Evolutionary conservation across 2,888 invertebrate genomes (phyloP), one percentile per base, ranked within the genome.

Genomic region (Watsonalla cultraria): DNA sequence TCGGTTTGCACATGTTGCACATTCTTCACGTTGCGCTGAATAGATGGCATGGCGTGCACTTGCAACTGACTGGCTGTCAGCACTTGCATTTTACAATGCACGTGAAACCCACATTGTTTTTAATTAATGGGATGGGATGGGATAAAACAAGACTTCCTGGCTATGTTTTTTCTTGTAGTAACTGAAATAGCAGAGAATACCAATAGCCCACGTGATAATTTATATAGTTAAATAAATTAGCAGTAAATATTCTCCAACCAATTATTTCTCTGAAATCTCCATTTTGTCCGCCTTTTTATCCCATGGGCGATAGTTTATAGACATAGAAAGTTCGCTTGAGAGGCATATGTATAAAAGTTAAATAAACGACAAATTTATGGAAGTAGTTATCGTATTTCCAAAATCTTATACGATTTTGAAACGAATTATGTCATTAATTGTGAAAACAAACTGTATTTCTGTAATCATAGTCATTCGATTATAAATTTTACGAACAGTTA

Each of bases 11-110:
- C 75, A 76, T 75, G 74, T 60, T 64, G 65, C 65, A 49, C 73
- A 71, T 71, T 24, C 24, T 74, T 69, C 72, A 73, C 69, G 64
- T 65, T 57, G 61, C 66, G 64, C 66, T 65, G 68, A 59, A 54
- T 53, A 52, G 47, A 33, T 47, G 46, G 24, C 51, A 52, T 62
- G 53, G 58, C 59, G 58, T 56, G 57, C 54, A 53, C 48, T 54
- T 55, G 58, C 60, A 53, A 61, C 42, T 64, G 71, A 66, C 65
- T 65, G 60, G 60, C 70, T 80, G 78, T 82, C 82, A 76, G 62
- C 80, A 64, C 58, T 61, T 52, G 56, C 62, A 72, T 71, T 77
- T 76, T 68, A 71, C 60, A 55, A 64, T 57, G 61, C 58, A 57
- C 55, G 58, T 53, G 55, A 61, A 67, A 67, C 64, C 66, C 66